Evolutionary conservation across 2,888 invertebrate genomes (phyloP).

Genomic region (Psylliodes chrysocephalus): DNA sequence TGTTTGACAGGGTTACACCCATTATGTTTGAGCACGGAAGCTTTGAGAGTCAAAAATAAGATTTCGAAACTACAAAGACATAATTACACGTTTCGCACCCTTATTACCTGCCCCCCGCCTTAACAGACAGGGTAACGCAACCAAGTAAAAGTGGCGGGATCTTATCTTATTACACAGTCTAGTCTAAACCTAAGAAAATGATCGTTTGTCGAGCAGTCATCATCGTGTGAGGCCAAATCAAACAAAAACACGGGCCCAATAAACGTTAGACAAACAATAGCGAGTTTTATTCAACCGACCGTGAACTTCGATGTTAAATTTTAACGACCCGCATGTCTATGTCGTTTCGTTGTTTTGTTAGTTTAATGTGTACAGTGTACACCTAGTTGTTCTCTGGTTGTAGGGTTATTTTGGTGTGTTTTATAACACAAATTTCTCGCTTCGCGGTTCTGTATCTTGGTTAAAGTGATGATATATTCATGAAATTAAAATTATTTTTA

Average conservation of each 20-base stretch:
- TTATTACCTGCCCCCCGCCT: neutral
- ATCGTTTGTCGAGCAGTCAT: conserved; percentile 2
- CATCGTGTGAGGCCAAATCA: conserved; percentile 31
- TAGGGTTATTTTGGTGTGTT: neutral
- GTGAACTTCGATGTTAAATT: conserved; percentile 39
- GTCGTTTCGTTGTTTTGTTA: neutral
- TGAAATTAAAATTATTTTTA: no score
- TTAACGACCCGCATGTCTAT: conserved; percentile 38
- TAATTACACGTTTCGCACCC: neutral
- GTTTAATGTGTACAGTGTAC: neutral
- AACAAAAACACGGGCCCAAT: conserved; percentile 24
- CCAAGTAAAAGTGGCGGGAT: neutral
- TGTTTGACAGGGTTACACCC: no score
- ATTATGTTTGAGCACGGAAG: no score
- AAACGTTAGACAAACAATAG: conserved; percentile 35
- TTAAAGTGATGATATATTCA: no score
- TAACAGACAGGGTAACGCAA: no score
- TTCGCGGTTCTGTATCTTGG: no score
- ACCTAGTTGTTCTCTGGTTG: neutral
- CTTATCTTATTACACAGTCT: neutral
- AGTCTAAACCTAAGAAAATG: neutral
- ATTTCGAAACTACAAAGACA: neutral
- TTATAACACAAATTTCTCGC: no score
- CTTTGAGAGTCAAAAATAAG: no score
- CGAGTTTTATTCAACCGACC: conserved; percentile 32